phyloP scores from a whole-genome alignment of 2,113 vertebrate genomes.

The Argyrosomus japonicus region DNA sequence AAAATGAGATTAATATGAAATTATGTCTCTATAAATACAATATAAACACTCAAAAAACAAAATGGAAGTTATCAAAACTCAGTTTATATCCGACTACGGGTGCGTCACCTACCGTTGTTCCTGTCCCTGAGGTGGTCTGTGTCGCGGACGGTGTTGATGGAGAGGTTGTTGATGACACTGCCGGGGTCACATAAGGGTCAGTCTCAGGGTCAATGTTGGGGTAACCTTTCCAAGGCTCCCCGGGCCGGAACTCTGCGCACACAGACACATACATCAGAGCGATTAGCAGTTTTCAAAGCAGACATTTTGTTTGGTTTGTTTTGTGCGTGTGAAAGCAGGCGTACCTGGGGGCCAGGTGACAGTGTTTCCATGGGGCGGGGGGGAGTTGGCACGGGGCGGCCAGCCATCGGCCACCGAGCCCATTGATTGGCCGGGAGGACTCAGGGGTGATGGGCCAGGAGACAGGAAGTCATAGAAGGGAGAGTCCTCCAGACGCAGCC shows the following conservation, averaged over 20 bases:
- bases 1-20: neutral
- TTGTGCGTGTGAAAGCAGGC: neutral
- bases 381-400: constrained; percentile 99
- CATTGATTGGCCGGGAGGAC: constrained; percentile 89
- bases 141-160: constrained; percentile 99
- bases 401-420: constrained; percentile 97
- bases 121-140: constrained; percentile 99
- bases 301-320: neutral
- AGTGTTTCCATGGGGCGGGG: constrained; percentile 95
- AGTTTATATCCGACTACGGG: neutral
- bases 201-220: constrained; percentile 99
- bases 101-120: constrained; percentile 90
- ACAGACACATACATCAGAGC: neutral
- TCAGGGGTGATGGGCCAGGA: constrained; percentile 95
- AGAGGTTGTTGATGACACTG: constrained; percentile 99
- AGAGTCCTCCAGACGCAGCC: constrained; percentile 97
- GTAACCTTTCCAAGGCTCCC: constrained; percentile 99
- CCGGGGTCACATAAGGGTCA: constrained; percentile 99
- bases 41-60: neutral
- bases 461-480: constrained; percentile 96
- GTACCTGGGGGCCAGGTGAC: constrained; percentile 90
- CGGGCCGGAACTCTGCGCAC: constrained; percentile 95
- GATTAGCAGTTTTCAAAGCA: constrained; percentile 4
- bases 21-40: neutral
- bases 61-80: too few relatives aligned